These are phyloP conservation scores for Oasisia sp. DNA, from an alignment of 2,888 invertebrate species.

Conservation along the genomic window DNA sequence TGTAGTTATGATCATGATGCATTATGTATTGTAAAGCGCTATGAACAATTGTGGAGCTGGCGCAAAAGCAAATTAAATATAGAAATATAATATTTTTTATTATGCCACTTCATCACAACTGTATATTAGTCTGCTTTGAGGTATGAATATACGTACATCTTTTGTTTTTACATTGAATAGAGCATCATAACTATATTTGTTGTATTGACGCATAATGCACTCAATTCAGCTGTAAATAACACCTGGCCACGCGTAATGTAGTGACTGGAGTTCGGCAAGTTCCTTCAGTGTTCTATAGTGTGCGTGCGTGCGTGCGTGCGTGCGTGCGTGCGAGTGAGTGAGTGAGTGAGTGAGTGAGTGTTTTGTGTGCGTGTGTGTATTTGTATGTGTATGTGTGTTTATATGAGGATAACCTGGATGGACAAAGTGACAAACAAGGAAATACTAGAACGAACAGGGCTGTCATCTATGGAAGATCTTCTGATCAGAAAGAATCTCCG, in stretches of 20 bases:
- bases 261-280: background rate
- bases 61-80: too few species aligned
- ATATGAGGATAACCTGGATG: too few species aligned
- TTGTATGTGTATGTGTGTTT: too few species aligned
- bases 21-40: too few species aligned
- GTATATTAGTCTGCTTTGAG: background rate
- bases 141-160: background rate
- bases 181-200: background rate
- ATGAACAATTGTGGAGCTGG: too few species aligned
- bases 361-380: background rate
- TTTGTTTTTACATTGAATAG: background rate
- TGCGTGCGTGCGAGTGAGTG: background rate
- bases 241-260: background rate
- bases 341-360: background rate
- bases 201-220: background rate
- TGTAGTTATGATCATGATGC: too few species aligned
- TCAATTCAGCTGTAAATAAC: background rate
- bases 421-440: too few species aligned
- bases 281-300: background rate
- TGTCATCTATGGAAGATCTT: too few species aligned
- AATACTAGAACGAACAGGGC: too few species aligned
- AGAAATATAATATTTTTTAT: too few species aligned
- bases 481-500: too few species aligned
- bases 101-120: background rate
- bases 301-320: background rate